Evolutionary conservation across 2,888 invertebrate species (phyloP).

Genomic region (Gasteruption jaculator): DNA sequence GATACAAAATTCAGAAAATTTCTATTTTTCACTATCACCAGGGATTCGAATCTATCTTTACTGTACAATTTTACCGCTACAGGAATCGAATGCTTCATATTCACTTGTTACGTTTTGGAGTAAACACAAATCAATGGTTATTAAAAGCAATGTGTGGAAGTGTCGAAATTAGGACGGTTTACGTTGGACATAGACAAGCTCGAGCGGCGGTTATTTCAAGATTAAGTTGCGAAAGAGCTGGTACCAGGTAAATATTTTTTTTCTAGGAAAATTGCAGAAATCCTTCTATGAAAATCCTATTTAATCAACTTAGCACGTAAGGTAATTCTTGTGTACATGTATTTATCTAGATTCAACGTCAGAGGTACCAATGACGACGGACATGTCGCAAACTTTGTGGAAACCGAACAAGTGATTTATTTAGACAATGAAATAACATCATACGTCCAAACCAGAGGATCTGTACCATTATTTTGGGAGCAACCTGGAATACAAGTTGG

Average conservation of each 20-base stretch:
- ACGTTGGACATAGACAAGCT: slow-evolving; percentile 92
- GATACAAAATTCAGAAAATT: no score
- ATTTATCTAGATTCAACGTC: slow-evolving; percentile 77
- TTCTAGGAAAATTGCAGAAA: slow-evolving; percentile 1
- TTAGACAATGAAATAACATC: slow-evolving; percentile 88
- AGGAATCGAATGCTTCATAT: slow-evolving; percentile 94
- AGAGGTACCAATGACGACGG: slow-evolving; percentile 99
- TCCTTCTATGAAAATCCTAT: not conserved
- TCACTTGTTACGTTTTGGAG: slow-evolving; percentile 85
- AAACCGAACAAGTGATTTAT: slow-evolving; percentile 96
- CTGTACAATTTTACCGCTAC: no score
- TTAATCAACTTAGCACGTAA: not conserved
- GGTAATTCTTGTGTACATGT: slow-evolving; percentile 2
- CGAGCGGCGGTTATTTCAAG: slow-evolving; percentile 93
- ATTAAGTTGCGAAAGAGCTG: slow-evolving; percentile 95
- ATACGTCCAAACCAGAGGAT: slow-evolving; percentile 89
- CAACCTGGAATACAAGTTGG: slow-evolving; percentile 98
- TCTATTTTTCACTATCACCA: no score
- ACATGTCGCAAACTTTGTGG: slow-evolving; percentile 99
- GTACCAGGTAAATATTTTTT: slow-evolving; percentile 64
- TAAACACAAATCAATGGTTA: slow-evolving; percentile 88
- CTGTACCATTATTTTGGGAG: slow-evolving; percentile 98
- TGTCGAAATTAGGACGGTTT: slow-evolving; percentile 96
- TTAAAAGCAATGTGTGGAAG: slow-evolving; percentile 96
- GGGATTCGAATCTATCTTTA: no score